Evolutionary conservation across 2,113 vertebrate genomes (phyloP).

Genomic region (Aleadryas rufinucha): DNA sequence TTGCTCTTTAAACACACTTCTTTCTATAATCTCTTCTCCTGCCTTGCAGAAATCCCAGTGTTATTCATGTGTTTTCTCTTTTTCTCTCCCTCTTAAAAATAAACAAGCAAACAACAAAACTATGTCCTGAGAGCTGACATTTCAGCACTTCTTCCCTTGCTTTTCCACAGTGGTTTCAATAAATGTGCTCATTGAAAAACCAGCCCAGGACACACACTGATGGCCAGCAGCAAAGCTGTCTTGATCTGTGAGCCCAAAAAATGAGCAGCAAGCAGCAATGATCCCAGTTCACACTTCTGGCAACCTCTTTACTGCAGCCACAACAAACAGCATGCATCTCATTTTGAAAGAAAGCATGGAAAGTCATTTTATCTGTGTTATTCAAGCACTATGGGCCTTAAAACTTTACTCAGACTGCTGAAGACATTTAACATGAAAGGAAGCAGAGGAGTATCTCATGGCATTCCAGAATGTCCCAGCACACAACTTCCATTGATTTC

Average conservation of each 20-base stretch:
- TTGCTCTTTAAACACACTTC: constrained; percentile 19
- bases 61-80: not conserved
- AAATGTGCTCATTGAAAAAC: not conserved
- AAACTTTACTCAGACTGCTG: not conserved
- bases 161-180: not conserved
- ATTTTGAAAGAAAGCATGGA: not conserved
- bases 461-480: not conserved
- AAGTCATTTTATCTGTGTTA: not conserved
- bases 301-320: not conserved
- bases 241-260: not conserved
- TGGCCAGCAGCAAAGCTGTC: not conserved
- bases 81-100: not conserved
- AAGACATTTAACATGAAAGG: not conserved
- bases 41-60: not conserved
- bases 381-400: not conserved
- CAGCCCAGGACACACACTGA: not conserved
- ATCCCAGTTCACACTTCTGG: not conserved
- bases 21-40: not conserved
- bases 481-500: not conserved
- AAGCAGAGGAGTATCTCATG: not conserved
- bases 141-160: not conserved
- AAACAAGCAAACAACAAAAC: not conserved
- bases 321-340: not conserved
- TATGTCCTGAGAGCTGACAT: not conserved
- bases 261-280: not conserved